A percentile compares a stretch with the other conserved stretches of the same genome.
Evolutionary conservation across 2,113 vertebrate species (phyloP).

Genomic region (Paradisaea rubra): DNA sequence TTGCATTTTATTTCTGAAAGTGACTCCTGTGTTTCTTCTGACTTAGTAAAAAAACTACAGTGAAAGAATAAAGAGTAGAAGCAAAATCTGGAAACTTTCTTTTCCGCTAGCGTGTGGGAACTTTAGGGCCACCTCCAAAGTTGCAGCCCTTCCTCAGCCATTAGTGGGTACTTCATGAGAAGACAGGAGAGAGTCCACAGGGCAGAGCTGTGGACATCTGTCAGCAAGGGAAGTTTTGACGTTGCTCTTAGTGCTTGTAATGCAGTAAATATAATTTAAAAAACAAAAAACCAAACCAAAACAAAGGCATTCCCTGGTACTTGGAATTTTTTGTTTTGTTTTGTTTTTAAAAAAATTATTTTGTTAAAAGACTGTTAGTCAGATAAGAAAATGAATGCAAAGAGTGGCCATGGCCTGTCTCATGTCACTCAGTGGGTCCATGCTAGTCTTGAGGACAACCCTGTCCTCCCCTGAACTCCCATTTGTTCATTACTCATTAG

Average conservation of each 20-base stretch:
- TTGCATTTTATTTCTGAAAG: neutral
- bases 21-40: neutral
- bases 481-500: neutral
- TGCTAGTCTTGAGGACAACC: neutral
- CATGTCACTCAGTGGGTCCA: rapidly evolving
- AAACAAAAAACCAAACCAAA: neutral
- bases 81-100: neutral
- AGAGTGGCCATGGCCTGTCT: neutral
- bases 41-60: neutral
- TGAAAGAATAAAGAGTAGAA: neutral
- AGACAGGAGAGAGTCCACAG: too few relatives aligned
- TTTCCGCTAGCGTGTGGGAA: neutral
- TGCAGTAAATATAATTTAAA: neutral
- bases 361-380: neutral
- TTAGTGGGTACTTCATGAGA: neutral
- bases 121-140: neutral
- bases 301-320: neutral
- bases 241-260: neutral
- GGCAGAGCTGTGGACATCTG: neutral
- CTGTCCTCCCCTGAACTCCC: neutral
- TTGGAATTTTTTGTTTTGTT: neutral
- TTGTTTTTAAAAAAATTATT: neutral
- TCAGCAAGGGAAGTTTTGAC: neutral
- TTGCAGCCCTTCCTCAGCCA: neutral
- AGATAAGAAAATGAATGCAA: neutral